A percentile compares a stretch with the other conserved stretches of the same genome.
These are phyloP conservation scores for Heliconius hewitsoni DNA, from an alignment of 1,140 invertebrate genomes.

Conservation along the genomic window DNA sequence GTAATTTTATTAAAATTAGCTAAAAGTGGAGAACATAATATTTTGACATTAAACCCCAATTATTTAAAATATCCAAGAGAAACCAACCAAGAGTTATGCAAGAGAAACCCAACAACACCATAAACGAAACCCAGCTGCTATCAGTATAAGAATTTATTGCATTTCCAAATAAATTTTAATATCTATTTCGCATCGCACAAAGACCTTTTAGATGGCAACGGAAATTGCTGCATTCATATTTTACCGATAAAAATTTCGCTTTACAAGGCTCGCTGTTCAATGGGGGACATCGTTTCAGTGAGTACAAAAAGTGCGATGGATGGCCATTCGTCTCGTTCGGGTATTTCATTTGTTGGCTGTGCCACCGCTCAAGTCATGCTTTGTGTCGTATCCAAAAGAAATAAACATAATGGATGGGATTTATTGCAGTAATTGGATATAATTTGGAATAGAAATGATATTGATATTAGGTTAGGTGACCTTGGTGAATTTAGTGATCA, in stretches of 20 bases:
- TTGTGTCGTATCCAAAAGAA: constrained; percentile 51
- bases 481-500: neutral
- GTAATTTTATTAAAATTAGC: too few relatives aligned
- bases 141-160: constrained; percentile 12
- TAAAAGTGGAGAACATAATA: too few relatives aligned
- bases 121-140: neutral
- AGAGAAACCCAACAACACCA: neutral
- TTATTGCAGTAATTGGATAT: constrained; percentile 16
- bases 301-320: constrained; percentile 68
- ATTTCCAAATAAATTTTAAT: constrained; percentile 39
- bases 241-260: constrained; percentile 53
- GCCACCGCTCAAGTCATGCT: constrained; percentile 47
- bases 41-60: too few relatives aligned
- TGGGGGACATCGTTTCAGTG: constrained; percentile 56
- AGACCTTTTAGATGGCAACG: constrained; percentile 42
- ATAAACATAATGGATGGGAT: constrained; percentile 47
- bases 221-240: constrained; percentile 56
- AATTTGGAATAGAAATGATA: constrained; percentile 2
- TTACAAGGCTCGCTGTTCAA: constrained; percentile 53
- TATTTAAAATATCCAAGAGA: neutral
- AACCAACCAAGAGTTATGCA: neutral
- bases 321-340: constrained; percentile 65
- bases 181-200: constrained; percentile 39
- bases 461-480: neutral
- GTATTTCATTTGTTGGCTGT: constrained; percentile 68